phyloP scores from a whole-genome alignment of 2,797 vertebrate species.

The Macrochelys suwanniensis region DNA sequence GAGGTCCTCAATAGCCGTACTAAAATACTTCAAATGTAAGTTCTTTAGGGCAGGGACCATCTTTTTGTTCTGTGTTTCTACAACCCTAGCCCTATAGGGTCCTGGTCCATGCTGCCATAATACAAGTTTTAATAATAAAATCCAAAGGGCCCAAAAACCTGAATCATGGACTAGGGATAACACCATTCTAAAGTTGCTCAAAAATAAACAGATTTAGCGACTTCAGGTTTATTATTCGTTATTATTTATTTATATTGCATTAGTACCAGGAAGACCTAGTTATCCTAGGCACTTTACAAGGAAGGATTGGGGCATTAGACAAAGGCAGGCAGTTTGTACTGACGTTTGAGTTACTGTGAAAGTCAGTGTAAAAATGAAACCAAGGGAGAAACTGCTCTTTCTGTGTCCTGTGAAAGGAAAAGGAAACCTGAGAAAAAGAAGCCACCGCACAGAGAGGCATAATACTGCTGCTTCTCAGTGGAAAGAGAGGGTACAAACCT shows the following conservation, averaged over 20 bases:
- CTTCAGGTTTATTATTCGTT: neutral
- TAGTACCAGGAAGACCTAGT: neutral
- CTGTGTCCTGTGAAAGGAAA: neutral
- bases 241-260: neutral
- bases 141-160: neutral
- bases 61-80: neutral
- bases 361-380: neutral
- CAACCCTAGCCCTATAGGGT: neutral
- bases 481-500: neutral
- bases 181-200: neutral
- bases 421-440: neutral
- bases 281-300: neutral
- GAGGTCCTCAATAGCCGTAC: neutral
- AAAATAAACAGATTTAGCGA: neutral
- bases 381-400: neutral
- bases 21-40: neutral
- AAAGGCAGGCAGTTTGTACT: neutral
- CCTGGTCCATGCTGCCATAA: neutral
- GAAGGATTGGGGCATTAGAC: neutral
- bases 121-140: neutral
- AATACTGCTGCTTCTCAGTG: neutral
- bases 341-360: neutral
- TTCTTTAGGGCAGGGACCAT: neutral
- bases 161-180: neutral
- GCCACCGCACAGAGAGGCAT: neutral